Conservation (phyloP, 2,797 vertebrate genomes). For the Chloroceryle inda region DNA sequence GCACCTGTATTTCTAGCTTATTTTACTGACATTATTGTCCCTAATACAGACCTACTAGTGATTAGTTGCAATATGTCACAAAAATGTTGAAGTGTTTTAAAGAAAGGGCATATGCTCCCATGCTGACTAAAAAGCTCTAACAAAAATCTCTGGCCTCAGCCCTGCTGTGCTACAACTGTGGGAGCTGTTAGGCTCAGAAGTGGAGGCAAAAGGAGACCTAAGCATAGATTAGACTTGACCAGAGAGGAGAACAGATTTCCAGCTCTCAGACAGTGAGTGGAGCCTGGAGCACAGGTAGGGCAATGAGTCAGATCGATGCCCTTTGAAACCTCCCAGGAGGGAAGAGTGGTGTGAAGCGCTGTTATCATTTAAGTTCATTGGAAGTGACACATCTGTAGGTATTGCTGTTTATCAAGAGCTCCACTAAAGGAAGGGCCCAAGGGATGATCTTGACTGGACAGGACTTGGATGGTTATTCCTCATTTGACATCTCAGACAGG, state of each 20-base stretch:
- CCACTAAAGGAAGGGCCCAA: neutral
- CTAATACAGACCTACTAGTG: neutral
- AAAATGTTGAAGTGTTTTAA: neutral
- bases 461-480: neutral
- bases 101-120: neutral
- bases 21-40: neutral
- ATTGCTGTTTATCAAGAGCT: neutral
- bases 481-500: neutral
- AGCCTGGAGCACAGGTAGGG: neutral
- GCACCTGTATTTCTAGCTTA: neutral
- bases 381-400: constrained; percentile 10
- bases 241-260: neutral
- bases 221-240: neutral
- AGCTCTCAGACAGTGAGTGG: neutral
- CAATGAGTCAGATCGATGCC: neutral
- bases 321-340: constrained; percentile 5
- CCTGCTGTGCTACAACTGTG: neutral
- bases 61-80: neutral
- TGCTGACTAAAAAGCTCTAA: neutral
- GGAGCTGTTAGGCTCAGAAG: neutral
- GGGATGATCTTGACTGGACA: neutral
- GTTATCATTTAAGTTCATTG: neutral
- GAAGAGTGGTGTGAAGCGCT: neutral
- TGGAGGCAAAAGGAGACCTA: neutral
- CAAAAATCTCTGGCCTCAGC: neutral